Percentiles rank a stretch among this genome's conserved stretches.
Evolutionary conservation across 2,797 vertebrate species (phyloP).

Genomic region (Phrynocephalus guinanensis): DNA sequence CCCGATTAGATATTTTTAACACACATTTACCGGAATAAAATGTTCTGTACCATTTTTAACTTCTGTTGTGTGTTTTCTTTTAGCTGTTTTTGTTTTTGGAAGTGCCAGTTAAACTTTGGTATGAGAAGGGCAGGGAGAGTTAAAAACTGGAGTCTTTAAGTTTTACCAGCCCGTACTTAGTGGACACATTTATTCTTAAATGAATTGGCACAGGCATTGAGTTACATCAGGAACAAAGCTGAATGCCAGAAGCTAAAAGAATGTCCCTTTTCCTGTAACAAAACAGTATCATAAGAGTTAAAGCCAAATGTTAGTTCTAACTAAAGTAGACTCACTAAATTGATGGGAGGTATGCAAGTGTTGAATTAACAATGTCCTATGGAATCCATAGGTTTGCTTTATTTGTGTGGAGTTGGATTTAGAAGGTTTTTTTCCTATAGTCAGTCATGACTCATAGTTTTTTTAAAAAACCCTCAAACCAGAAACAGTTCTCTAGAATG

Average conservation of each 20-base stretch:
- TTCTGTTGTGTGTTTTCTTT: neutral
- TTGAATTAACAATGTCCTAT: no score
- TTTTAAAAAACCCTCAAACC: conserved; percentile 29
- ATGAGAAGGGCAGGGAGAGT: neutral
- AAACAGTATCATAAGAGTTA: neutral
- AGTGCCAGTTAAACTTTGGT: neutral
- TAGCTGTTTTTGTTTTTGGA: neutral
- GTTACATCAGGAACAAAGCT: neutral
- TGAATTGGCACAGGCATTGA: conserved; percentile 22
- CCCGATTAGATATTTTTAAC: no score
- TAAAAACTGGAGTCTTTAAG: neutral
- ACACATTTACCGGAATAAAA: neutral
- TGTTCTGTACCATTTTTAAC: neutral
- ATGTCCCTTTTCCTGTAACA: conserved; percentile 9
- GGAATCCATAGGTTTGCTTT: no score
- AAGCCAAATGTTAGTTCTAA: no score
- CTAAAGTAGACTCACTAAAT: no score
- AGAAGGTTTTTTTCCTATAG: conserved; percentile 26
- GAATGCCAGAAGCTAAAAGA: conserved; percentile 26
- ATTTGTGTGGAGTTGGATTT: no score
- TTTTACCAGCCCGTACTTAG: neutral
- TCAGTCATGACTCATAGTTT: conserved; percentile 2
- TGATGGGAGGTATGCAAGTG: no score
- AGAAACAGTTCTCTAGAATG: neutral
- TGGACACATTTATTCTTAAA: neutral